Evolutionary conservation across 1,140 invertebrate species (phyloP), one percentile per base, ranked within the genome.

Genomic region (Drepana arcuata): DNA sequence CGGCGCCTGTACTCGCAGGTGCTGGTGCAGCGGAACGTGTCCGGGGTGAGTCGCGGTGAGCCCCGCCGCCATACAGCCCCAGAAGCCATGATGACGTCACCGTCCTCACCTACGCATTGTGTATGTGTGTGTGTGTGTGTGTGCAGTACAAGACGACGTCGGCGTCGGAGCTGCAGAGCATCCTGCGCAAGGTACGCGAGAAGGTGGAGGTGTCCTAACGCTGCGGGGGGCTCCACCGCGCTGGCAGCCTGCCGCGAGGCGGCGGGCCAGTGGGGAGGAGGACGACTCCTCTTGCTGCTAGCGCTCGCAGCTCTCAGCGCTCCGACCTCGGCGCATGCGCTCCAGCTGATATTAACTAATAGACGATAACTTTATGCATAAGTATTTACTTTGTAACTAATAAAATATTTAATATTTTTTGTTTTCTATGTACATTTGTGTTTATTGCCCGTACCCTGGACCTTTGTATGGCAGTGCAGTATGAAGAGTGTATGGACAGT

Each of bases 1-100:
- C 84, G 86, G 42, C 84, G 91, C 3, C 84, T 95, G 3, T 87
- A 90, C 52, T 91, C 90, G 24, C 92, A 93, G 63, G 80, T 95
- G 13, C 88, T 89, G 1, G 84, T 94, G 33, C 92, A 93, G 59
- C 86, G 91, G 53, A 93, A 89, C 60, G 86, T 90, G 21, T 90
- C 88, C 48, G 91, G 91, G 83, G 93, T 95, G 86, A 86, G 83
- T 77, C 25, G 24, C 23, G 34, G 4, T 3, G 4, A 2, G 21
- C 7, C 10, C n/a, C 5, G 21, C 28, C 18, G 18, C 18, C 18
- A 9, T 9, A 4, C 4, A 4, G 18, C 4, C 4, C 18, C 4
- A 4, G 18, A 21, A 21, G 4, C 4, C 18, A 21, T 9, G 18
- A 21, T 21, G 18, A 21, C 18, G 9, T 9, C 18, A 9, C 18